These are phyloP conservation scores for Coregonus ussuriensis DNA, from an alignment of 2,797 vertebrate genomes.

Conservation along the genomic window DNA sequence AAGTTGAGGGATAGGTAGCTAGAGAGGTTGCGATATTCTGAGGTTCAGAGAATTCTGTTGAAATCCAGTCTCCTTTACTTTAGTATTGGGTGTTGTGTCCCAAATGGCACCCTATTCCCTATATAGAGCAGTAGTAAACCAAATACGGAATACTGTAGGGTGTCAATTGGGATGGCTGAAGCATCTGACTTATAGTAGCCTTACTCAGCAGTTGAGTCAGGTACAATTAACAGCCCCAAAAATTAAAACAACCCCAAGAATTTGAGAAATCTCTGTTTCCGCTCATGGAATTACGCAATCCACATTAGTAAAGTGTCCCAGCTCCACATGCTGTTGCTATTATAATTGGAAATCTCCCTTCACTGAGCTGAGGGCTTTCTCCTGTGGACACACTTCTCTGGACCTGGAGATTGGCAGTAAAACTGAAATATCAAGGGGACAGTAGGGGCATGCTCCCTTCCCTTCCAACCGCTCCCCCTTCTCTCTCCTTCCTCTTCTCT, in stretches of 20 bases:
- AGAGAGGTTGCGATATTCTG: neutral
- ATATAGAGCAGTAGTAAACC: neutral
- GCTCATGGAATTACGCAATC: neutral
- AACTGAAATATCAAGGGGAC: too few relatives aligned
- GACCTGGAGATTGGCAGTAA: neutral
- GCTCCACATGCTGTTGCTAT: neutral
- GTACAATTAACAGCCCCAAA: neutral
- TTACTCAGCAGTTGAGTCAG: neutral
- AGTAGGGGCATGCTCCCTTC: neutral
- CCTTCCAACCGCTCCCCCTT: neutral
- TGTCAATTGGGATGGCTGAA: too few relatives aligned
- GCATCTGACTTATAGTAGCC: neutral
- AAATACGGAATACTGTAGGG: too few relatives aligned
- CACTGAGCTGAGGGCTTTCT: neutral
- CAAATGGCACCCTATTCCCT: neutral
- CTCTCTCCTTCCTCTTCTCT: neutral
- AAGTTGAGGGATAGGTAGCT: neutral
- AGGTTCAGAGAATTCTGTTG: neutral
- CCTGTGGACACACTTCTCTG: neutral
- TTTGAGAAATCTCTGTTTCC: neutral
- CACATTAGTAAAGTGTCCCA: conserved; percentile 20
- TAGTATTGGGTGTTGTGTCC: neutral
- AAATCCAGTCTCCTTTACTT: neutral
- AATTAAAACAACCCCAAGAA: neutral
- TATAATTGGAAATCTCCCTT: conserved; percentile 18